These are phyloP conservation scores for Chelonus formosanus DNA, from an alignment of 2,888 invertebrate species.

Conservation along the genomic window DNA sequence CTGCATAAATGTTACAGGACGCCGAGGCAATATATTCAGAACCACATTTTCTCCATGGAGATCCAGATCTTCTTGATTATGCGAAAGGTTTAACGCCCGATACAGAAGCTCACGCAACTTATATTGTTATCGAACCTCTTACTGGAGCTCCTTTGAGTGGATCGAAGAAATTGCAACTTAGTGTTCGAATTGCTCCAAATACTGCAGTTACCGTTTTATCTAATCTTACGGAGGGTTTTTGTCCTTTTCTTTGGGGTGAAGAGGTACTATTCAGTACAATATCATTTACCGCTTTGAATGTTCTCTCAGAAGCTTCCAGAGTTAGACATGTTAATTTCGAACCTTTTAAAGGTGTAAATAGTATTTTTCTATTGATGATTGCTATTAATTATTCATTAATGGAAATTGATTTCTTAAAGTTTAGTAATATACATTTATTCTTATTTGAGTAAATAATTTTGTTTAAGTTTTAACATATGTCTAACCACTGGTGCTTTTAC, in stretches of 20 bases:
- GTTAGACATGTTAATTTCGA: too few relatives aligned
- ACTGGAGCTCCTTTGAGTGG: constrained; percentile 69
- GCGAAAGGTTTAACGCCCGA: constrained; percentile 68
- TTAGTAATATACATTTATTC: too few relatives aligned
- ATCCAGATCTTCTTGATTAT: constrained; percentile 67
- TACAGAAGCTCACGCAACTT: constrained; percentile 69
- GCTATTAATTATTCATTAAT: background rate
- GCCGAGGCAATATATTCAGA: constrained; percentile 72
- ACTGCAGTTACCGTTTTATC: constrained; percentile 65
- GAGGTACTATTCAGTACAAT: constrained; percentile 64
- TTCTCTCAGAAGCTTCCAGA: too few relatives aligned
- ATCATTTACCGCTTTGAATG: too few relatives aligned
- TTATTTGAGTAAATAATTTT: too few relatives aligned
- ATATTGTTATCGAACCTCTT: constrained; percentile 71
- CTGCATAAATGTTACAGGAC: constrained; percentile 61
- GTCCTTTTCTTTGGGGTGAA: constrained; percentile 71
- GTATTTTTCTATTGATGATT: too few relatives aligned
- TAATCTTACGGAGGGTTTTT: constrained; percentile 68
- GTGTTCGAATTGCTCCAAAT: constrained; percentile 66
- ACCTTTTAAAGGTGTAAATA: too few relatives aligned
- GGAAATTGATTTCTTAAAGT: too few relatives aligned
- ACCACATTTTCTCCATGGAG: constrained; percentile 74
- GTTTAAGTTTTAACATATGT: too few relatives aligned
- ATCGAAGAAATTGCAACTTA: constrained; percentile 68
- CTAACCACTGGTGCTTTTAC: too few relatives aligned